These are phyloP conservation scores for Malurus alboscapulatus DNA, from an alignment of 2,113 vertebrate species.

Conservation along the genomic window DNA sequence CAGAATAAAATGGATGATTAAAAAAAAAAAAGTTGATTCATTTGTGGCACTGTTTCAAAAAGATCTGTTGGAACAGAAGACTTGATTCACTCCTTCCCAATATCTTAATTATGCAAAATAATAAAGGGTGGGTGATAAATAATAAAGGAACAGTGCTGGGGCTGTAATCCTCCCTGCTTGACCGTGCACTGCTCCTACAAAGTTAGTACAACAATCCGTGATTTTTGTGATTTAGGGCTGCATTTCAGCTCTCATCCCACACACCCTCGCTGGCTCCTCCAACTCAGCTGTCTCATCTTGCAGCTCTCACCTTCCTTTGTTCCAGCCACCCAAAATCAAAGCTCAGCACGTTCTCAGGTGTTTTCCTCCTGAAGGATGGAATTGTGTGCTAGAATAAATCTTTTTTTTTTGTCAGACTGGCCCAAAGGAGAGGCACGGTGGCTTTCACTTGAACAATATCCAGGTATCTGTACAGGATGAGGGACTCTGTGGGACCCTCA, in stretches of 20 bases:
- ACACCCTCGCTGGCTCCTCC: neutral
- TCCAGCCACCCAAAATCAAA: neutral
- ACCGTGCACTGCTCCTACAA: neutral
- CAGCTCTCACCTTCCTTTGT: neutral
- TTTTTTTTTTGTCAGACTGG: neutral
- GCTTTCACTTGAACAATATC: neutral
- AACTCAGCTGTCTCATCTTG: neutral
- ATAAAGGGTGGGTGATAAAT: too few relatives aligned
- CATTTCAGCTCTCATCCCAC: neutral
- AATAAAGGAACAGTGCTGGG: neutral
- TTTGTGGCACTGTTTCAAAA: conserved; percentile 8
- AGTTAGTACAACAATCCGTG: neutral
- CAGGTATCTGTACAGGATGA: rapidly evolving
- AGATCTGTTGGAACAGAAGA: neutral
- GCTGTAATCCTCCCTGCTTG: neutral
- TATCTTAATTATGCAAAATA: neutral
- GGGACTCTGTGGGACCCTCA: neutral
- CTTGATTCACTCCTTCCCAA: neutral
- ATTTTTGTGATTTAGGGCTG: neutral
- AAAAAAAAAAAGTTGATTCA: conserved; percentile 14
- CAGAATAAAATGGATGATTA: conserved; percentile 10
- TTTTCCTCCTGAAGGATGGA: neutral
- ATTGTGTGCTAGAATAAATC: rapidly evolving
- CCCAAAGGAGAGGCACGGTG: neutral
- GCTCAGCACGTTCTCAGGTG: neutral